Percentiles rank a stretch among this genome's conserved stretches.
phyloP scores from a whole-genome alignment of 2,888 invertebrate species.

The Drosophila paramelanica region DNA sequence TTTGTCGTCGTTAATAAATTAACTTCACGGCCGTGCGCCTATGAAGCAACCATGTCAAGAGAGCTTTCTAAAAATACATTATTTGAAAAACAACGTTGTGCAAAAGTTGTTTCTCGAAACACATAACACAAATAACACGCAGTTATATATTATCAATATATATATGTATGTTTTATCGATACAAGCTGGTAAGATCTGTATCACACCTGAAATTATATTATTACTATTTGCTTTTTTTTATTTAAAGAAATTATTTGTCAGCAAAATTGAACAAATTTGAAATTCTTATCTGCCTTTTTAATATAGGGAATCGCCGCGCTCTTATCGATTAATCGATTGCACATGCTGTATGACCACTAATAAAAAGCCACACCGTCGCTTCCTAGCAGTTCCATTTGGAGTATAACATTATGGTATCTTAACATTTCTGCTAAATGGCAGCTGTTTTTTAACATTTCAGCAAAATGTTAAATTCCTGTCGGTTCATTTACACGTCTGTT shows the following conservation, averaged over 20 bases:
- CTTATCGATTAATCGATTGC: slow-evolving; percentile 22
- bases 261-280: background rate
- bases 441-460: slow-evolving; percentile 19
- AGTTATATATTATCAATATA: background rate
- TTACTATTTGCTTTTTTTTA: background rate
- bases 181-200: background rate
- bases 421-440: slow-evolving; percentile 16
- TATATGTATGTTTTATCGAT: background rate
- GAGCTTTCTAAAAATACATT: slow-evolving; percentile 47
- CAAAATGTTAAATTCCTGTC: slow-evolving; percentile 13
- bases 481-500: slow-evolving; percentile 8
- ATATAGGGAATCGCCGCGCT: slow-evolving; percentile 3
- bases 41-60: slow-evolving; percentile 37
- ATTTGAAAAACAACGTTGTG: slow-evolving; percentile 16
- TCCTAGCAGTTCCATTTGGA: slow-evolving; percentile 26
- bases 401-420: slow-evolving; percentile 16
- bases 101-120: slow-evolving; percentile 8
- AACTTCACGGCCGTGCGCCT: slow-evolving; percentile 37
- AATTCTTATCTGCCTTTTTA: background rate
- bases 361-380: slow-evolving; percentile 12
- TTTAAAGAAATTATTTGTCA: background rate
- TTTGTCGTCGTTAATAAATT: slow-evolving; percentile 31
- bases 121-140: background rate
- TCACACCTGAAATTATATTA: background rate
- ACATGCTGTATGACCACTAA: background rate